A percentile compares a stretch with the other conserved stretches of the same genome.
These are phyloP conservation scores for Entomyzon cyanotis DNA, from an alignment of 2,113 vertebrate genomes.

Conservation along the genomic window DNA sequence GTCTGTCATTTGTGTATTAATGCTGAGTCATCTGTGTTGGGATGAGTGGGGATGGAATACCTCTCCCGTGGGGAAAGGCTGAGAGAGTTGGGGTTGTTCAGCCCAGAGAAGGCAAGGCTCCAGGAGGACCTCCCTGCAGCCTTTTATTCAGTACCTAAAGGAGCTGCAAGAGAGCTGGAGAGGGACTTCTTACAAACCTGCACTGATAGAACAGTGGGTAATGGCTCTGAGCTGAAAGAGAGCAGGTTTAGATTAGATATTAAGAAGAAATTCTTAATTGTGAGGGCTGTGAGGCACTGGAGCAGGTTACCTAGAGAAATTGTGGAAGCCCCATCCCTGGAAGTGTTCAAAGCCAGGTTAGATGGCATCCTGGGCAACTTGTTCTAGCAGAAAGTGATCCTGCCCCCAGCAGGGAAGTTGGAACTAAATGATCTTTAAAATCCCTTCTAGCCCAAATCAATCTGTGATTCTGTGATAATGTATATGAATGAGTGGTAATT, in stretches of 20 bases:
- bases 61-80: not conserved
- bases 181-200: not conserved
- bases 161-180: not conserved
- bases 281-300: rapidly evolving
- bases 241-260: not conserved
- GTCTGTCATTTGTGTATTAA: not conserved
- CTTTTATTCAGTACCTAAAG: not conserved
- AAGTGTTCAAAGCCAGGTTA: not conserved
- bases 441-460: not conserved
- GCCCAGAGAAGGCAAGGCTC: not conserved
- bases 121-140: not conserved
- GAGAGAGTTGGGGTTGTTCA: not conserved
- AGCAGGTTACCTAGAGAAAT: not conserved
- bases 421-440: not conserved
- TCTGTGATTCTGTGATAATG: not conserved
- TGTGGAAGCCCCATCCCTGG: not conserved
- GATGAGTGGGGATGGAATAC: not conserved
- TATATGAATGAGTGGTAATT: not conserved
- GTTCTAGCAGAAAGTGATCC: not conserved
- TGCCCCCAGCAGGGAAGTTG: not conserved
- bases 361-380: not conserved
- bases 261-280: not conserved
- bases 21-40: not conserved
- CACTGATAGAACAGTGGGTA: not conserved
- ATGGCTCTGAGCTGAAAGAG: not conserved